Evolutionary conservation across 1,140 invertebrate species (phyloP), one percentile per base, ranked within the genome.

Genomic region (Sitobion miscanthi): DNA sequence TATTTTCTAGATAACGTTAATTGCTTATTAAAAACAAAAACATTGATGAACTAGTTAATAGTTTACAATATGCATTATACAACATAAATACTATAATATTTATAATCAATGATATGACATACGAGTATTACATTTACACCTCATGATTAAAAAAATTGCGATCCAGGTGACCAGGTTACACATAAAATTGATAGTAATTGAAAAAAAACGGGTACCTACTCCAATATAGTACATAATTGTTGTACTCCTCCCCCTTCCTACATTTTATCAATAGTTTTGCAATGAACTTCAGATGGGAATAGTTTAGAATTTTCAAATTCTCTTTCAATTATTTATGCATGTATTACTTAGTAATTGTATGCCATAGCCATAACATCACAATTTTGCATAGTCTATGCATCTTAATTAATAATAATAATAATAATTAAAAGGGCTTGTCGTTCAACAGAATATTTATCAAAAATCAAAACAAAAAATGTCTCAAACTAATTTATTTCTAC

Each of bases 401-500:
- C 11, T 14, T n/a, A 14, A 11, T 69, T 69, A 69, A 30, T 54
- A 54, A 69, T 77, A 47, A 69, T 77, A 47, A 8, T 47, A 47
- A 47, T 47, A 62, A 52, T 52, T 42, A 52, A 52, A 11, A 54
- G 20, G 9, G 14, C 30, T 77, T 17, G 4, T n/a, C 14, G n/a
- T n/a, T 77, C 30, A 77, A 14, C 4, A 77, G 14, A 77, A 69
- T n/a, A 77, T n/a, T 77, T n/a, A 77, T 77, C 1, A n/a, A 77
- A 77, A 69, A 20, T 17, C 30, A 85, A 85, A 42, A 47, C 42
- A 45, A 86, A 9, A 45, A 86, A 87, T 87, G 14, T 52, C 25
- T 89, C 35, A 52, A 89, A 89, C 21, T 89, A 54, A 52, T 89
- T 89, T 54, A 54, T 52, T 89, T 11, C 88, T 89, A 89, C 52